Evolutionary conservation across 2,113 vertebrate genomes (phyloP).

Genomic region (Aix galericulata): DNA sequence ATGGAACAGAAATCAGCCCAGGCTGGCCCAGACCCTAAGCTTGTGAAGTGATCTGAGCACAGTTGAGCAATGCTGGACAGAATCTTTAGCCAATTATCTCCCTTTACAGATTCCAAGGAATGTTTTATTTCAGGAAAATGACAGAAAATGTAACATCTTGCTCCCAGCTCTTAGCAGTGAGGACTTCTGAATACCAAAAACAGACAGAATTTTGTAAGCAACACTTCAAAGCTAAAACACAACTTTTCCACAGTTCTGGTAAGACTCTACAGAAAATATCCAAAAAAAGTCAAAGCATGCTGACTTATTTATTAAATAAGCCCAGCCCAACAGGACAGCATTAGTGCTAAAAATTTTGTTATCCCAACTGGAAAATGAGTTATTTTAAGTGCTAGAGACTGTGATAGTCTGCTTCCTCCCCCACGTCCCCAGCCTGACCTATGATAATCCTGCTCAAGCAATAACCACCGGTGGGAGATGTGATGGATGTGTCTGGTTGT

Average conservation of each 20-base stretch:
- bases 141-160: background rate
- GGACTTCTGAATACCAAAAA: constrained; percentile 4
- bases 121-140: constrained; percentile 22
- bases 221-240: constrained; percentile 3
- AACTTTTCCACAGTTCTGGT: background rate
- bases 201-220: constrained; percentile 38
- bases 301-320: background rate
- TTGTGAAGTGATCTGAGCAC: constrained; percentile 23
- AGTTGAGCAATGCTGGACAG: constrained; percentile 54
- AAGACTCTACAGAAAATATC: background rate
- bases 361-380: background rate
- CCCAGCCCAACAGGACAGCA: background rate
- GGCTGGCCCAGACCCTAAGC: background rate
- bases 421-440: background rate
- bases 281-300: background rate
- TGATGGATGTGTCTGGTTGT: background rate
- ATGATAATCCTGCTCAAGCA: background rate
- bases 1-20: constrained; percentile 54
- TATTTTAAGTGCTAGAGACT: background rate
- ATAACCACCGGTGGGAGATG: background rate
- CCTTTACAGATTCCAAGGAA: background rate
- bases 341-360: background rate
- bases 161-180: background rate
- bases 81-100: constrained; percentile 24
- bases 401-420: background rate